phyloP scores from a whole-genome alignment of 2,113 vertebrate genomes.

The Sylvietta virens region DNA sequence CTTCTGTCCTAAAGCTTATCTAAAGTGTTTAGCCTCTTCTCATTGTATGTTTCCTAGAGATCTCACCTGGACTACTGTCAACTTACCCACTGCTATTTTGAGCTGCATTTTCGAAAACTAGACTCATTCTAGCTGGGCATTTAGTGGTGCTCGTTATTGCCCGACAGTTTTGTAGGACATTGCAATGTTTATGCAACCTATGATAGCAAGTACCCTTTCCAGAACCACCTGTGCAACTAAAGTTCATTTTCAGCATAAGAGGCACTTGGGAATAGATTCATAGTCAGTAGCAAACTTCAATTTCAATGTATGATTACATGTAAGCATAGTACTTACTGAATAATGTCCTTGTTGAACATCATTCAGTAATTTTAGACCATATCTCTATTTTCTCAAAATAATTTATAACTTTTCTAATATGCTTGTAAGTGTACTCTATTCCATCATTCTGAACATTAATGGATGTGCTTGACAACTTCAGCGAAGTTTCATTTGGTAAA shows the following conservation, averaged over 20 bases:
- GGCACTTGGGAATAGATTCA: background rate
- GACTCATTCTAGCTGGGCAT: background rate
- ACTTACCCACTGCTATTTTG: background rate
- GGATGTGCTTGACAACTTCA: background rate
- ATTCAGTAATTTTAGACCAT: background rate
- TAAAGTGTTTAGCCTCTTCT: background rate
- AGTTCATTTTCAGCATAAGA: background rate
- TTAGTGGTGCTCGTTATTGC: background rate
- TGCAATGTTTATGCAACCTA: background rate
- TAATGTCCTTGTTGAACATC: background rate
- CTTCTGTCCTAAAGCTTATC: background rate
- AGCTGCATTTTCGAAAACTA: background rate
- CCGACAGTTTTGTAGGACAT: background rate
- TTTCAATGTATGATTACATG: background rate
- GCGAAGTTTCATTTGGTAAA: background rate
- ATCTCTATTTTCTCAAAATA: background rate
- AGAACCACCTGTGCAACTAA: background rate
- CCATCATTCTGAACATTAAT: background rate
- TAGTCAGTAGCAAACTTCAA: background rate
- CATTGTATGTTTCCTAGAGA: background rate
- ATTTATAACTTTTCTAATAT: background rate
- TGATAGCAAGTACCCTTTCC: background rate
- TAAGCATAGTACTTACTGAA: background rate
- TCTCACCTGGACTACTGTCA: background rate
- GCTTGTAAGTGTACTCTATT: background rate